Evolutionary conservation across 2,113 vertebrate species (phyloP), one percentile per base, ranked within the genome.

Genomic region (Gambusia holbrooki): DNA sequence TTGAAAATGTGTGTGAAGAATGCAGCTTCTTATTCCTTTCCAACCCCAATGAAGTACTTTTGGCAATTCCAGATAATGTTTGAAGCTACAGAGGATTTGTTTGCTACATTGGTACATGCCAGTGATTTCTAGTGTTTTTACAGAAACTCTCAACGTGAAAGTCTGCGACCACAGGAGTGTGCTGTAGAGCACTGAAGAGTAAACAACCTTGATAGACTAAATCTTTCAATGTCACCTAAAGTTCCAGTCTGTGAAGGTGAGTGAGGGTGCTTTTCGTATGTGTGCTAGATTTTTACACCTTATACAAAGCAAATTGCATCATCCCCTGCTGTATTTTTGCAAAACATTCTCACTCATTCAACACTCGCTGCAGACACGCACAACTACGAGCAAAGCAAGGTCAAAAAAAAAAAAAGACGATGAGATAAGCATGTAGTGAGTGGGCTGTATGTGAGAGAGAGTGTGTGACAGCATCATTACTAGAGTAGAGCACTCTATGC

Each of bases 401-500:
- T 89, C 84, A 86, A 79, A 88, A 75, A 71, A 84, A 79, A 88
- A 79, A 71, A 84, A 68, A 83, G 82, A 69, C 78, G 74, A 84
- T 80, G 83, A 81, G 64, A 80, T 66, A 81, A 74, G 84, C 71
- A 58, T 72, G 82, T 73, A 5, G 66, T 70, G 65, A 67, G 76
- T 54, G 63, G 51, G 10, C 68, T 27, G 42, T 7, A 64, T 71
- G 69, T 42, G 63, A 42, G 40, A 61, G 28, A 37, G 72, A 71
- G 79, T 76, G 74, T 62, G 70, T 67, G 80, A 82, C 91, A 88
- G 90, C 87, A 91, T 87, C 88, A 92, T 88, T 84, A 89, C 90
- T 89, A 88, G 74, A 86, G 84, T 74, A 77, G 67, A 86, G 84
- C 87, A 86, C 86, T 88, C 71, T 74, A 80, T 62, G 65, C 84